Conservation (phyloP, 2,888 invertebrate genomes). For the Drosophila affinis region DNA sequence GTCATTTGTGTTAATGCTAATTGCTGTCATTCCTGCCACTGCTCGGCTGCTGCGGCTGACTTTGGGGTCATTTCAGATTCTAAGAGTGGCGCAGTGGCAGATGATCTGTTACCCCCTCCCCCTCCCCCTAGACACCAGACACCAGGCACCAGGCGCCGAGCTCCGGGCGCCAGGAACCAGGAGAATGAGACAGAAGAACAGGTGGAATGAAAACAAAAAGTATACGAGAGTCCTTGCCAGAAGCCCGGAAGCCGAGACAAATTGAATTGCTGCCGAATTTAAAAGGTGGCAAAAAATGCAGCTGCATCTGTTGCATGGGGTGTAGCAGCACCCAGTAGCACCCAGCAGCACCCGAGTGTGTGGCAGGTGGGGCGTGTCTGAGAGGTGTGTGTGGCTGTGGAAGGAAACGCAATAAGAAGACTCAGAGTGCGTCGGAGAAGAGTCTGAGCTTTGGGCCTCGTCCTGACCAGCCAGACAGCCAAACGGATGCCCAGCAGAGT, state of each 20-base stretch:
- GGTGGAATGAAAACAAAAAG: neutral
- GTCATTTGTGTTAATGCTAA: constrained; percentile 67
- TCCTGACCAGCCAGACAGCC: constrained; percentile 2
- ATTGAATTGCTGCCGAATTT: constrained; percentile 41
- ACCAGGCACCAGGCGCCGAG: neutral
- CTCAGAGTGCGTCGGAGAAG: constrained; percentile 2
- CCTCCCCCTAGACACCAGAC: constrained; percentile 3
- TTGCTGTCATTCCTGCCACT: constrained; percentile 50
- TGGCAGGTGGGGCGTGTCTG: neutral
- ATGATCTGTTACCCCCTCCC: constrained; percentile 3
- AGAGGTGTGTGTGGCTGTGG: neutral
- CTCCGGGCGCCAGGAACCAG: neutral
- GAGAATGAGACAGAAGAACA: neutral
- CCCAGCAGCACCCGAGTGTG: neutral
- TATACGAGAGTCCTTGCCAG: neutral
- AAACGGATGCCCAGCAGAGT: neutral
- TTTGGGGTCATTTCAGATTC: constrained; percentile 69
- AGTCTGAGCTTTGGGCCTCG: neutral
- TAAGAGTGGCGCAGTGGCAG: constrained; percentile 57
- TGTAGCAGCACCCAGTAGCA: neutral
- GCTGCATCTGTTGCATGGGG: constrained; percentile 27
- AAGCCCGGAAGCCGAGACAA: constrained; percentile 9
- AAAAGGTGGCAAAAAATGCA: constrained; percentile 33
- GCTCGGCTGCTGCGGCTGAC: constrained; percentile 14
- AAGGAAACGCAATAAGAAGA: constrained; percentile 33